Conservation (phyloP, 2,113 vertebrate genomes). For the Coryphaenoides rupestris region DNA sequence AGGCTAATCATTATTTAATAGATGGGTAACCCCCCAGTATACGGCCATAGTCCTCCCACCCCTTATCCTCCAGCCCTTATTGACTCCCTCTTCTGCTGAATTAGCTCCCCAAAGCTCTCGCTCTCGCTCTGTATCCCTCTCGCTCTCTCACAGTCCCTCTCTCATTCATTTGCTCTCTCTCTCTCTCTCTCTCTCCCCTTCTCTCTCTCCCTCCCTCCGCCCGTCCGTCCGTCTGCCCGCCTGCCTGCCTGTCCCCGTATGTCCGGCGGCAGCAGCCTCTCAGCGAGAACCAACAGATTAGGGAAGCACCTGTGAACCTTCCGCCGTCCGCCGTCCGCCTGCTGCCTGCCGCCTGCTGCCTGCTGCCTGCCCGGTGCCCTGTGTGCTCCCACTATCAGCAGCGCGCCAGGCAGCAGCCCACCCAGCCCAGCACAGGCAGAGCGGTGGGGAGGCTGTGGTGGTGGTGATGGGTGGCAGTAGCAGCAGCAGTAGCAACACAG, state of each 20-base stretch:
- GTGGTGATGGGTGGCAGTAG: too few relatives aligned
- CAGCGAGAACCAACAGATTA: constrained; percentile 74
- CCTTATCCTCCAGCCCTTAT: constrained; percentile 46
- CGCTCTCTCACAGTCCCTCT: neutral
- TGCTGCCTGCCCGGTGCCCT: constrained; percentile 24
- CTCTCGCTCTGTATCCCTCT: constrained; percentile 42
- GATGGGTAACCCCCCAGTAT: constrained; percentile 60
- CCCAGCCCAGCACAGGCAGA: constrained; percentile 52
- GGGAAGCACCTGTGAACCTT: constrained; percentile 71
- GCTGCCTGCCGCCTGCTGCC: too few relatives aligned
- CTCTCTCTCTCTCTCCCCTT: constrained; percentile 37
- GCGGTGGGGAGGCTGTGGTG: constrained; percentile 57
- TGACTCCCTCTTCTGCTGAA: constrained; percentile 70
- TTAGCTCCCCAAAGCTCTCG: constrained; percentile 66
- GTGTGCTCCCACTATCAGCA: too few relatives aligned
- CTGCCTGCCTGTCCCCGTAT: too few relatives aligned
- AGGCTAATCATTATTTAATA: constrained; percentile 81
- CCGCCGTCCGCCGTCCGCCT: constrained; percentile 23
- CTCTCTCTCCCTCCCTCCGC: too few relatives aligned
- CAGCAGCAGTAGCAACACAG: too few relatives aligned
- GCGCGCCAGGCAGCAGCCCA: too few relatives aligned
- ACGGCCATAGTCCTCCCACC: constrained; percentile 52
- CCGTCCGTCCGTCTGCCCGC: too few relatives aligned
- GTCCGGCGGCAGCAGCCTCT: constrained; percentile 24
- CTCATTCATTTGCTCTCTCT: neutral